These are phyloP conservation scores for Petrosia ficiformis DNA, from an alignment of 37 sponge, comb jelly and placozoan species.

Conservation along the genomic window DNA sequence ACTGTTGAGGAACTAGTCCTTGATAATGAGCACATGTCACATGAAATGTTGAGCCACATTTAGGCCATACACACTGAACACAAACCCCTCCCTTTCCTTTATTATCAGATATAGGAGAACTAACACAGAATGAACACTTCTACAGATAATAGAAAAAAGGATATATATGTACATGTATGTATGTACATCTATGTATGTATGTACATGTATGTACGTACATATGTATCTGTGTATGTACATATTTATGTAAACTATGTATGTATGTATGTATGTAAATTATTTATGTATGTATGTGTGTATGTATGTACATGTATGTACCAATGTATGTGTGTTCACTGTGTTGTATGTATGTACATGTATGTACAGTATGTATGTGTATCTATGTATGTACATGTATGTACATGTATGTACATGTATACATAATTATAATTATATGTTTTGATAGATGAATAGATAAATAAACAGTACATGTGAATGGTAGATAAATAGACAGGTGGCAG, in stretches of 20 bases:
- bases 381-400: no score
- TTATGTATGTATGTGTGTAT: neutral
- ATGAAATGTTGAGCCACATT: constrained; percentile 77
- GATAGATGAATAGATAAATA: no score
- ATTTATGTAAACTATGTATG: neutral
- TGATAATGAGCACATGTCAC: constrained; percentile 81
- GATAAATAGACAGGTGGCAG: no score
- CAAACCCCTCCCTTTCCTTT: constrained; percentile 55
- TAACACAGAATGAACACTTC: neutral
- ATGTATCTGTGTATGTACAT: neutral
- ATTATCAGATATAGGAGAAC: no score
- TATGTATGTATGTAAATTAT: no score
- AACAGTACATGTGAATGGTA: no score
- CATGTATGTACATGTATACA: neutral
- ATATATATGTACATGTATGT: neutral
- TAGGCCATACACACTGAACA: constrained; percentile 55
- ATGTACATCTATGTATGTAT: constrained; percentile 2
- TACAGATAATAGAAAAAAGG: neutral
- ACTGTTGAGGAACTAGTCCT: constrained; percentile 24
- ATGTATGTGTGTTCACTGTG: no score
- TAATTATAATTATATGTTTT: no score
- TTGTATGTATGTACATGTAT: neutral
- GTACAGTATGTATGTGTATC: neutral
- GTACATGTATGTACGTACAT: constrained; percentile 6
- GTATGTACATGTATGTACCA: neutral